A percentile compares a stretch with the other conserved stretches of the same genome.
Evolutionary conservation across 2,888 invertebrate species (phyloP).

Genomic region (Drosophila lacicola): DNA sequence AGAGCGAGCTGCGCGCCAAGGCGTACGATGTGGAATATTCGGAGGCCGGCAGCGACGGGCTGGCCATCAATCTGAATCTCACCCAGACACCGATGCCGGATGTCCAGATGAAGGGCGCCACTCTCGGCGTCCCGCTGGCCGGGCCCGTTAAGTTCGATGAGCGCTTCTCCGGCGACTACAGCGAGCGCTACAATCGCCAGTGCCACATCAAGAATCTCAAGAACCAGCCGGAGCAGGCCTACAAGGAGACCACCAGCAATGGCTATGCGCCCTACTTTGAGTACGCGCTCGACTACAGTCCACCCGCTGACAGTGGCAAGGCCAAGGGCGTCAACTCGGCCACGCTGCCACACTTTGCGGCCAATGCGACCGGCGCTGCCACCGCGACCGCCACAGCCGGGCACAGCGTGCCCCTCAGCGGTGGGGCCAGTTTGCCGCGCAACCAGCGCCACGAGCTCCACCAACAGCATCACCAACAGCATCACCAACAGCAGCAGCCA

Average conservation of each 20-base stretch:
- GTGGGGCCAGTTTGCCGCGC: conserved; percentile 82
- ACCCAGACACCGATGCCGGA: conserved; percentile 84
- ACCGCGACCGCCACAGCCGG: neutral
- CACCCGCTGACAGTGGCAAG: conserved; percentile 86
- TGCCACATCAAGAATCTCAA: conserved; percentile 81
- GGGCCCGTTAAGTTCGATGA: conserved; percentile 92
- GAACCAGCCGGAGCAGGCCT: conserved; percentile 73
- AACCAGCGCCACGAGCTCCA: conserved; percentile 82
- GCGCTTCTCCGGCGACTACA: conserved; percentile 84
- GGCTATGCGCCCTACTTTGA: conserved; percentile 91
- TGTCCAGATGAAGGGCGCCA: conserved; percentile 84
- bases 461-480: conserved; percentile 24
- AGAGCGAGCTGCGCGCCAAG: conserved; percentile 92
- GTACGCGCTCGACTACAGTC: conserved; percentile 94
- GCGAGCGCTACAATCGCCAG: conserved; percentile 82
- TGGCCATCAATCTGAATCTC: conserved; percentile 85
- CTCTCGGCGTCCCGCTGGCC: conserved; percentile 89
- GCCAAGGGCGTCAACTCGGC: conserved; percentile 71
- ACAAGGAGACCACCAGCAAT: conserved; percentile 78
- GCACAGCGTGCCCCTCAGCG: conserved; percentile 49
- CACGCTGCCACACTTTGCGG: conserved; percentile 82
- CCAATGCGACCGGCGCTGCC: conserved; percentile 52
- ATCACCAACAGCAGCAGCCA: conserved; percentile 1
- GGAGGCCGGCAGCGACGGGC: conserved; percentile 87
- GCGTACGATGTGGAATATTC: conserved; percentile 87